Base-by-base conservation (phyloP, 2,797 vertebrate genomes). In the Melanogrammus aeglefinus region DNA sequence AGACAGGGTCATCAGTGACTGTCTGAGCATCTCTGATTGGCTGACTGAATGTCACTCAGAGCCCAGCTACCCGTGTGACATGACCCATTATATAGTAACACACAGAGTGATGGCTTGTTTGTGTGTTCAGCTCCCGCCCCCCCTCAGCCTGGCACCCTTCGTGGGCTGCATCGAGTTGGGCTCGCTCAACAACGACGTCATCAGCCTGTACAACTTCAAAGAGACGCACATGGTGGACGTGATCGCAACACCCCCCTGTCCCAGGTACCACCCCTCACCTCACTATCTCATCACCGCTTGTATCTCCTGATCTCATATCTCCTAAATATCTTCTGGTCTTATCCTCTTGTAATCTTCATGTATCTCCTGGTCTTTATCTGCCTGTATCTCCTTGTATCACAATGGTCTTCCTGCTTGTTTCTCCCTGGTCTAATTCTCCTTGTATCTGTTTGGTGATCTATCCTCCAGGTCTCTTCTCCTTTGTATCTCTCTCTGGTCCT, bases 191-290 rank as follows among this genome's bases (percentile, higher is more conserved):
- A 96, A 96, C 4, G 96, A 98, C 1, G 95, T 99, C 71, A 95
- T 97, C 93, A 99, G 98, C 84, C 92, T 99, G 1, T 99, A 99
- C 91, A 96, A 99, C 84, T 99, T 99, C 88, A 97, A 95, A 88
- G 84, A 93, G 35, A 92, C 94, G 82, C 93, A 97, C 77, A 94
- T 94, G 80, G 95, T 98, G 85, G 91, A 98, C 84, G 89, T 96
- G 18, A 77, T 83, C n/a, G 80, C 90, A 77, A 93, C 94, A 14
- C 79, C 92, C 78, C 98, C 98, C 27, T 98, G 98, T 89, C 92
- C 95, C 89, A 97, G 97, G 97, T 99, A 95, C 9, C 35, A 24
- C n/a, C 8, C 14, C 21, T 63, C 51, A 24, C 57, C 57, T 8
- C n/a, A n/a, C n/a, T 0, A 8, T 10, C 57, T 63, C 57, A 10